These are phyloP conservation scores for Lepus europaeus DNA, from an alignment of 2,113 vertebrate genomes.

Conservation along the genomic window DNA sequence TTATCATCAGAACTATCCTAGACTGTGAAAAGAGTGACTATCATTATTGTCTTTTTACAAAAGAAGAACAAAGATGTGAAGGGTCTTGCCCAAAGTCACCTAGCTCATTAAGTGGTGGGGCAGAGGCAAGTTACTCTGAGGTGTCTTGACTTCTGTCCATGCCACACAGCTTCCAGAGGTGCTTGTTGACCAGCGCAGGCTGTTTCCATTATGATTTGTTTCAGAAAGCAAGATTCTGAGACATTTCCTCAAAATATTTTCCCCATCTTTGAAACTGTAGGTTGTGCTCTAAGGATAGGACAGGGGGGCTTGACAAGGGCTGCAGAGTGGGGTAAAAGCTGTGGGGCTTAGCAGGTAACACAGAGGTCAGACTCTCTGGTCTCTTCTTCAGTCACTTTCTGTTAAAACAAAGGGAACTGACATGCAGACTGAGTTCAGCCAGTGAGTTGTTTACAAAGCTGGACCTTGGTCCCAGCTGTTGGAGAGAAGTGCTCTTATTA, in stretches of 20 bases:
- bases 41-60: neutral
- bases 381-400: neutral
- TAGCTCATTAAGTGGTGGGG: too few species aligned
- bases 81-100: too few species aligned
- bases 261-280: neutral
- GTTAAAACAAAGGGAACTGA: neutral
- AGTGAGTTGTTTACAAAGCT: neutral
- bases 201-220: neutral
- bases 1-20: conserved; percentile 21
- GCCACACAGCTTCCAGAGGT: neutral
- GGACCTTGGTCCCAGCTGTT: neutral
- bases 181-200: fast-evolving
- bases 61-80: conserved; percentile 1
- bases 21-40: neutral
- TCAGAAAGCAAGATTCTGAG: neutral
- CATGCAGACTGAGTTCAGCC: neutral
- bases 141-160: neutral
- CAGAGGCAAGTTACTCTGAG: fast-evolving
- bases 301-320: neutral
- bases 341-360: neutral
- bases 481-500: neutral
- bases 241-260: neutral
- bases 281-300: neutral
- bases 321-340: neutral
- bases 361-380: neutral